These are phyloP conservation scores for Barbus barbus DNA, from an alignment of 2,113 vertebrate genomes.

Conservation along the genomic window DNA sequence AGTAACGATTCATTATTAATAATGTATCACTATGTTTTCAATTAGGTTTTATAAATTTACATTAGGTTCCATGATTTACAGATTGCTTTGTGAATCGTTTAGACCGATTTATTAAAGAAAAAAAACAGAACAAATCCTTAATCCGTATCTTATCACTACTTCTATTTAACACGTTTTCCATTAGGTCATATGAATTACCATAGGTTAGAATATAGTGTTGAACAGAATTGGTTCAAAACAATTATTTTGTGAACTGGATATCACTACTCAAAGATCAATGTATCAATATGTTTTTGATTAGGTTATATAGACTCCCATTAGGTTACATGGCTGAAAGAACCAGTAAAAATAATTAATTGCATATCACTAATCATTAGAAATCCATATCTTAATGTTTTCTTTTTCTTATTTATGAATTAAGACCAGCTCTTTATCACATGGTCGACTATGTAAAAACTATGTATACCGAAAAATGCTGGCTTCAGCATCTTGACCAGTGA, in stretches of 20 bases:
- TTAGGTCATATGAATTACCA: background rate
- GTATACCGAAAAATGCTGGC: constrained; percentile 5
- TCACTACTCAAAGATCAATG: background rate
- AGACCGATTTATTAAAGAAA: background rate
- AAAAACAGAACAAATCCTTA: background rate
- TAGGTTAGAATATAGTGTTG: background rate
- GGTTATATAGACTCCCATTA: too few species aligned
- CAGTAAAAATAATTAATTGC: background rate
- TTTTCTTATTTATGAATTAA: background rate
- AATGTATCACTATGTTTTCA: background rate
- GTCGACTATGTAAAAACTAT: background rate
- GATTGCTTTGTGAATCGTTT: background rate
- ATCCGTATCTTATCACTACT: background rate
- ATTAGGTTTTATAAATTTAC: background rate
- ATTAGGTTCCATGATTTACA: too few species aligned
- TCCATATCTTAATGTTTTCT: background rate
- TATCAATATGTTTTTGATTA: background rate
- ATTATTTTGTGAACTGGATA: background rate
- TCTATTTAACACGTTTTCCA: background rate
- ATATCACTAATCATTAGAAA: background rate
- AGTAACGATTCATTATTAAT: background rate
- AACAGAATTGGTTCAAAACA: background rate
- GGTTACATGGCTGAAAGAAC: too few species aligned
- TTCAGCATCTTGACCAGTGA: constrained; percentile 29
- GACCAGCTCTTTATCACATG: background rate